phyloP scores from a whole-genome alignment of 2,888 invertebrate genomes.

The Aphrophora alni region DNA sequence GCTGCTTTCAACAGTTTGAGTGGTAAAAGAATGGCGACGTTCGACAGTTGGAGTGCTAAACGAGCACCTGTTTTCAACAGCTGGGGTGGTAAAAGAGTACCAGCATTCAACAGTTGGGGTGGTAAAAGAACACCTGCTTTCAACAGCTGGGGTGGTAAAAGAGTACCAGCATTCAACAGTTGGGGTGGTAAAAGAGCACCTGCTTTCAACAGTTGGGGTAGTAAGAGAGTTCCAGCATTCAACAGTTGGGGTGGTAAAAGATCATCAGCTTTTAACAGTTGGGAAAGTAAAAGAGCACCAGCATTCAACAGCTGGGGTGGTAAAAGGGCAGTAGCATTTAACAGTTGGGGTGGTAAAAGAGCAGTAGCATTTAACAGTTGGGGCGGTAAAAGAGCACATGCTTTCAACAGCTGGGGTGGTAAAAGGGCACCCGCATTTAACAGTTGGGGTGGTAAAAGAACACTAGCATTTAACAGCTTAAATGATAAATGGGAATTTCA shows the following conservation, averaged over 20 bases:
- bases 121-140: slow-evolving; percentile 46
- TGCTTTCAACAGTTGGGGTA: slow-evolving; percentile 6
- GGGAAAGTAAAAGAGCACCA: slow-evolving; percentile 45
- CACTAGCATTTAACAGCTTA: slow-evolving; percentile 33
- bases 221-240: slow-evolving; percentile 30
- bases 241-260: slow-evolving; percentile 47
- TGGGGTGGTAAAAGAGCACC: slow-evolving; percentile 45
- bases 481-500: slow-evolving; percentile 26
- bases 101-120: slow-evolving; percentile 51
- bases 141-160: not conserved
- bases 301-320: slow-evolving; percentile 52
- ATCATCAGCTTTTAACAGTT: slow-evolving; percentile 34
- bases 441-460: slow-evolving; percentile 30
- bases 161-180: slow-evolving; percentile 36
- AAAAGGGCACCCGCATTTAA: slow-evolving; percentile 38
- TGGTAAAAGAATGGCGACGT: slow-evolving; percentile 23
- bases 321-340: slow-evolving; percentile 46
- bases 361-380: slow-evolving; percentile 34
- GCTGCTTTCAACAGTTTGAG: not conserved
- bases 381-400: slow-evolving; percentile 38
- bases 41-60: slow-evolving; percentile 47
- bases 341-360: slow-evolving; percentile 47
- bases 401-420: slow-evolving; percentile 10
- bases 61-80: slow-evolving; percentile 30
- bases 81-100: slow-evolving; percentile 46